Evolutionary conservation across 2,113 vertebrate species (phyloP).

Genomic region (Gavialis gangeticus): DNA sequence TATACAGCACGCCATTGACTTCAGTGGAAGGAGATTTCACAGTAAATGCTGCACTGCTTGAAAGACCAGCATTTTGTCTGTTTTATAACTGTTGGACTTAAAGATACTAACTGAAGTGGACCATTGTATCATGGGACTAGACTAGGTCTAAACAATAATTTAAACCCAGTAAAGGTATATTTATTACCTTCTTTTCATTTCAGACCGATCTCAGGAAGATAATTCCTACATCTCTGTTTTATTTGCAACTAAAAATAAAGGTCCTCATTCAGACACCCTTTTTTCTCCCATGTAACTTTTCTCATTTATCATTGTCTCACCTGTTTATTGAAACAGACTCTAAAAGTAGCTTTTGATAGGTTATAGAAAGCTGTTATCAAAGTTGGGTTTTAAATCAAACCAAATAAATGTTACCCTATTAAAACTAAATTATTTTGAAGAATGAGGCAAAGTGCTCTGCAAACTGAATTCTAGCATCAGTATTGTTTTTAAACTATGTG

Average conservation of each 20-base stretch:
- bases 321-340: not conserved
- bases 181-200: not conserved
- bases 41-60: not conserved
- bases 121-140: not conserved
- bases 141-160: not conserved
- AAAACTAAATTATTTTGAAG: not conserved
- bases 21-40: not conserved
- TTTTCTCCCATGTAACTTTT: not conserved
- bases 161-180: not conserved
- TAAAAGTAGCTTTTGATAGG: not conserved
- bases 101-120: not conserved
- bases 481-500: slow-evolving; percentile 16
- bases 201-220: not conserved
- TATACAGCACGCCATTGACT: not conserved
- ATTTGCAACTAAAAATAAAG: not conserved
- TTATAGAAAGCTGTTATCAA: slow-evolving; percentile 14
- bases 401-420: not conserved
- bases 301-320: not conserved
- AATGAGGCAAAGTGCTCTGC: not conserved
- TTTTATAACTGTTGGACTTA: not conserved
- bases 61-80: not conserved
- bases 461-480: not conserved
- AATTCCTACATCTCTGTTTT: not conserved
- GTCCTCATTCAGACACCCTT: not conserved
- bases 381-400: slow-evolving; percentile 3